Evolutionary conservation across 2,797 vertebrate genomes (phyloP), one percentile per base, ranked within the genome.

Genomic region (Catamblyrhynchus diadema): DNA sequence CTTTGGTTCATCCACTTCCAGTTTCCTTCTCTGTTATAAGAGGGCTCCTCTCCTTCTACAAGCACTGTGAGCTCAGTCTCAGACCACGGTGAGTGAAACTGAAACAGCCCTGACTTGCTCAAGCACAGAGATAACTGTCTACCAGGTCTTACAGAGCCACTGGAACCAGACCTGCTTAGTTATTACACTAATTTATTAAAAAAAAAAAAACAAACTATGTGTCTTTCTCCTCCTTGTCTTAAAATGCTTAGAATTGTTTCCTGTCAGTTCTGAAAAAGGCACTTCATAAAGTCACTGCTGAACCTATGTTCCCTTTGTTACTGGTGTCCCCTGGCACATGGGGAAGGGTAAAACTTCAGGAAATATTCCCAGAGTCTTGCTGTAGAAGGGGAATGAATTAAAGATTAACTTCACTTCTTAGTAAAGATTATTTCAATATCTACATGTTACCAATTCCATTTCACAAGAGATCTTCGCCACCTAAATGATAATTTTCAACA

Each of bases 401-500:
- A 88, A 89, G 25, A 27, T 51, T 54, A 16, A 39, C 16, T 86
- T 67, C 4, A 9, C 30, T 75, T 82, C 88, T 75, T 33, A 64
- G 48, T 17, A 45, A 77, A 39, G 37, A 16, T 64, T 42, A 50
- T 54, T 73, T 30, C 2, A 2, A 48, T 56, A 41, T 14, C 48
- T 57, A 32, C 10, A 10, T 62, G 30, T 47, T 48, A 72, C 25
- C 14, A 48, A 35, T 81, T 69, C 53, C 18, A 59, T 66, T 91
- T 92, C 56, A 81, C 23, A 72, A 59, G 48, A 66, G 69, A 47
- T 41, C 19, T 62, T 57, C 32, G 24, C 51, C 51, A 27, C 33
- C 9, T 42, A 65, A 57, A 64, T 45, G n/a, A 70, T 33, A 1
- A 9, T 72, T 97, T 93, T 93, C 80, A 82, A 86, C 92, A 94